Evolutionary conservation across 1,140 invertebrate genomes (phyloP), one percentile per base, ranked within the genome.

Genomic region (Drosophila azteca): DNA sequence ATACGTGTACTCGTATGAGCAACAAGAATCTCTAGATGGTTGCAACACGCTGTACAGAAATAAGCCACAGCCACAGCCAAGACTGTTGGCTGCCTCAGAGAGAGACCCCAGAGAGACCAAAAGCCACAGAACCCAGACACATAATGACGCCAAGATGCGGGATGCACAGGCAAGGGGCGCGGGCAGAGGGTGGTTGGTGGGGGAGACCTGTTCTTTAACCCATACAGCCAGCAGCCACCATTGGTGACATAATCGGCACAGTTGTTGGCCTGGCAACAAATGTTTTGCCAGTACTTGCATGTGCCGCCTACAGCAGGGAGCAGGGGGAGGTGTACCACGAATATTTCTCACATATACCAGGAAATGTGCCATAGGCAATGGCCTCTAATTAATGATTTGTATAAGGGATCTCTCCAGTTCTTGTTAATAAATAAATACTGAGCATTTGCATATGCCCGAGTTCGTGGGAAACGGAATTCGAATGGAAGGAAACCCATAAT

Each of bases 171-270:
- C 53, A 46, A 8, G 39, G 49, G 43, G 44, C 13, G 35, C 7
- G 29, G 43, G 45, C 2, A n/a, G 31, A 39, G 2, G 17, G 17
- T 20, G 17, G 17, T 22, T 13, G 24, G 22, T 0, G 54, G 39
- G 22, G 50, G 29, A 58, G 17, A 20, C 13, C 58, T 22, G 64
- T 55, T 64, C 71, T 60, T 65, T 64, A 61, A 69, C 48, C 68
- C 77, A 53, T 54, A 57, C 55, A 74, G 46, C 78, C 11, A 20
- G 17, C 17, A 74, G 46, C 78, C 11, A 39, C 35, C 35, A 39
- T 48, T 62, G 58, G 80, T 84, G 76, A 84, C 80, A 84, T 84
- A 84, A 84, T 85, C 80, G 80, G 67, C 72, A 68, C 80, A 79
- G 80, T 84, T 39, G 35, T 39, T 84, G 80, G 80, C 80, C 55